These are phyloP conservation scores for Podilymbus podiceps DNA, from an alignment of 2,113 vertebrate species.

Conservation along the genomic window DNA sequence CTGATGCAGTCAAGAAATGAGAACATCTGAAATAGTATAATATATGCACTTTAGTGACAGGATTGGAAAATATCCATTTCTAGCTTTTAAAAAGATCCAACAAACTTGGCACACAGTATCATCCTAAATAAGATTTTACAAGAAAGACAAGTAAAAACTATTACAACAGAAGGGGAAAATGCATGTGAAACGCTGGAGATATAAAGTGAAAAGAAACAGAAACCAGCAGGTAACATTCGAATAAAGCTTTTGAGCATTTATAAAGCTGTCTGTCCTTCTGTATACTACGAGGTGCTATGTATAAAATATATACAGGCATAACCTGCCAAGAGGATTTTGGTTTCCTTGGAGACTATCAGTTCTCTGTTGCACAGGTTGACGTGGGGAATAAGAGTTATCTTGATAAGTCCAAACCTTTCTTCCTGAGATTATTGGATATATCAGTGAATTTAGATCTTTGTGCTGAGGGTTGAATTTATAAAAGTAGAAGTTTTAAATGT, in stretches of 20 bases:
- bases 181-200: background rate
- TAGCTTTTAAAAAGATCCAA: background rate
- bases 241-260: conserved; percentile 26
- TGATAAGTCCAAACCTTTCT: conserved; percentile 31
- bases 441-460: background rate
- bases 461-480: background rate
- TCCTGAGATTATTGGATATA: background rate
- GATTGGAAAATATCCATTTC: background rate
- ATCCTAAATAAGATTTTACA: background rate
- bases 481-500: background rate
- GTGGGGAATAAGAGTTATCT: conserved; percentile 4
- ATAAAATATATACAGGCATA: conserved; percentile 26
- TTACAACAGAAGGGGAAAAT: background rate
- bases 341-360: conserved; percentile 60
- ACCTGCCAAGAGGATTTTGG: conserved; percentile 48
- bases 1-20: background rate
- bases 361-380: conserved; percentile 9
- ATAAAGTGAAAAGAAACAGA: conserved; percentile 17
- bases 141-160: background rate
- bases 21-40: background rate
- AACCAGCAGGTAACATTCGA: conserved; percentile 36
- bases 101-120: background rate
- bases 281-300: background rate
- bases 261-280: background rate
- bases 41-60: background rate